Evolutionary conservation across 2,113 vertebrate species (phyloP).

Genomic region (Channa maculata): DNA sequence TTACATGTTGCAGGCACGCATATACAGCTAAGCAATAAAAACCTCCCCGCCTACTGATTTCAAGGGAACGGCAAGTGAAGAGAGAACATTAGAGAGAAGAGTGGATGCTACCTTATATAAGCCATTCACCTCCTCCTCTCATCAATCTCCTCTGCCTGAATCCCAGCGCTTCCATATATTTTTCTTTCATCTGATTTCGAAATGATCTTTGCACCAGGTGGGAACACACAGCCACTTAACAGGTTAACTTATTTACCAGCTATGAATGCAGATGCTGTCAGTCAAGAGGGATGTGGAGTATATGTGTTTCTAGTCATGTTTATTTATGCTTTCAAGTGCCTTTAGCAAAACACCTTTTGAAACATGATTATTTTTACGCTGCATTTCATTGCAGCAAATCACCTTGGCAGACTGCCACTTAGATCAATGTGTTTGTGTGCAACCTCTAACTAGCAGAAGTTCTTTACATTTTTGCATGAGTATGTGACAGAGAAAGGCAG

Average conservation of each 20-base stretch:
- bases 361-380: slow-evolving; percentile 36
- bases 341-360: slow-evolving; percentile 40
- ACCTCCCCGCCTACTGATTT: slow-evolving; percentile 41
- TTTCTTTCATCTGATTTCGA: slow-evolving; percentile 47
- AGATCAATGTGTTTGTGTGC: slow-evolving; percentile 17
- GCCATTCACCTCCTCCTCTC: slow-evolving; percentile 54
- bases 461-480: neutral
- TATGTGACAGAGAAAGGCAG: neutral
- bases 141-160: slow-evolving; percentile 32
- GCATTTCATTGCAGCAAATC: slow-evolving; percentile 19
- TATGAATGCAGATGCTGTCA: slow-evolving; percentile 49
- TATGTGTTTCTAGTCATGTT: slow-evolving; percentile 43
- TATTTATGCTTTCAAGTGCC: slow-evolving; percentile 45
- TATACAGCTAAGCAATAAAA: slow-evolving; percentile 43
- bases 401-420: slow-evolving; percentile 19
- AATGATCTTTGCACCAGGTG: slow-evolving; percentile 55
- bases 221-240: slow-evolving; percentile 58
- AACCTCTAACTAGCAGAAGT: neutral
- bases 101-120: slow-evolving; percentile 33
- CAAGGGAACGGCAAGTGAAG: slow-evolving; percentile 30
- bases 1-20: slow-evolving; percentile 17
- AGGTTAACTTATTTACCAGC: slow-evolving; percentile 56
- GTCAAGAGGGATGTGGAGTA: slow-evolving; percentile 33
- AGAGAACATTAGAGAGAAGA: slow-evolving; percentile 38
- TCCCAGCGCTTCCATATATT: slow-evolving; percentile 52